Conservation (phyloP, 1,140 invertebrate genomes). For the Bombus soroeensis region DNA sequence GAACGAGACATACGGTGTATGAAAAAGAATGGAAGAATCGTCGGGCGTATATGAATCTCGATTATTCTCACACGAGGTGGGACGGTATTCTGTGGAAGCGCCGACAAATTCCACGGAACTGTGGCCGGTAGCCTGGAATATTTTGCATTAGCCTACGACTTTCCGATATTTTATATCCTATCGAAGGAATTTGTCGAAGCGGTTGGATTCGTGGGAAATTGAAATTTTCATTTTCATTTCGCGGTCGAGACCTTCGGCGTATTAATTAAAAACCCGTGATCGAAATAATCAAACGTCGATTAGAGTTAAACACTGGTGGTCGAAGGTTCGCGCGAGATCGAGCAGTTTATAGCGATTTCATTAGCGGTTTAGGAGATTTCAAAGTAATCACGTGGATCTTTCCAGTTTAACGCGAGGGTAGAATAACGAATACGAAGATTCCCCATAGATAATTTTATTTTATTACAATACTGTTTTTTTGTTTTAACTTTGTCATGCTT, state of each 20-base stretch:
- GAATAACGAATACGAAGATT: no score
- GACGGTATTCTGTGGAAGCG: not conserved
- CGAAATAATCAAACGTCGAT: not conserved
- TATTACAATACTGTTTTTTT: no score
- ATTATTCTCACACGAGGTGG: not conserved
- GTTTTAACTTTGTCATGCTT: no score
- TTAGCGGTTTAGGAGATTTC: no score
- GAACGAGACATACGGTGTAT: not conserved
- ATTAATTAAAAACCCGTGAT: conserved; percentile 4
- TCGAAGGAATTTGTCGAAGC: not conserved
- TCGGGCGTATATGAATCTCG: not conserved
- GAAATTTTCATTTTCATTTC: not conserved
- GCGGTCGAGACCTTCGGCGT: not conserved
- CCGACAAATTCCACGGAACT: not conserved
- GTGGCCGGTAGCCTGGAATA: not conserved
- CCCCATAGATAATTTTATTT: no score
- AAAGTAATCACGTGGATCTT: no score
- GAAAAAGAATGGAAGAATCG: not conserved
- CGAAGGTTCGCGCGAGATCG: not conserved
- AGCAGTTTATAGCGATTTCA: not conserved
- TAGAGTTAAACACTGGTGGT: not conserved
- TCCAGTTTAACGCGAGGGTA: no score
- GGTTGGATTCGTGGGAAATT: not conserved
- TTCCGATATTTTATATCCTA: not conserved
- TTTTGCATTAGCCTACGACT: not conserved